These are phyloP conservation scores for Eucidaris tribuloides DNA, from an alignment of 35 echinoderm and acorn worm species.

Conservation along the genomic window DNA sequence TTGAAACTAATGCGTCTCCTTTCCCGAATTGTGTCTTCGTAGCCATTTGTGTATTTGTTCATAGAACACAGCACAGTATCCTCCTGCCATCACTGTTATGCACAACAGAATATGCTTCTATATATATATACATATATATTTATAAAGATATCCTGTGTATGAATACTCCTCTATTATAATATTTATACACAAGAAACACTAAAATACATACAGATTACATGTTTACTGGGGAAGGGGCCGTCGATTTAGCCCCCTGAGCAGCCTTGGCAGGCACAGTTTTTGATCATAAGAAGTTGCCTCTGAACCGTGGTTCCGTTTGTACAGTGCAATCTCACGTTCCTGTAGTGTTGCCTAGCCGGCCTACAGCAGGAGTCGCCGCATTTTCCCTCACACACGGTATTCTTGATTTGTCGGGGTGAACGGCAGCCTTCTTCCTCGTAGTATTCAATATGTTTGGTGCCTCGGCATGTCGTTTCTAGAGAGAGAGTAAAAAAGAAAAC, in stretches of 20 bases:
- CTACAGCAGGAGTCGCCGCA: conserved; percentile 76
- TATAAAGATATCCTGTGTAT: too few species aligned
- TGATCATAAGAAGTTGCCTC: conserved; percentile 39
- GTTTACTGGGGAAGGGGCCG: too few species aligned
- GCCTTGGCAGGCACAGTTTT: conserved; percentile 72
- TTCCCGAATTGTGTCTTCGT: too few species aligned
- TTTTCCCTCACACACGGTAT: conserved; percentile 51
- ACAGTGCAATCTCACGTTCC: conserved; percentile 65
- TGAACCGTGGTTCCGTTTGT: conserved; percentile 36
- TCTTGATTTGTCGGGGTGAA: conserved; percentile 41
- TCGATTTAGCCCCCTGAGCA: conserved; percentile 17
- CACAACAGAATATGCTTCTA: too few species aligned
- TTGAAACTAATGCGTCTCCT: too few species aligned
- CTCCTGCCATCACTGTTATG: too few species aligned
- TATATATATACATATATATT: too few species aligned
- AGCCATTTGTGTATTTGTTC: too few species aligned
- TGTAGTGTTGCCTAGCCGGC: conserved; percentile 47
- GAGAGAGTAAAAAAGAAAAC: background rate
- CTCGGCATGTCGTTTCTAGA: conserved; percentile 78
- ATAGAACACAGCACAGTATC: too few species aligned
- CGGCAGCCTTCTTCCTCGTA: conserved; percentile 57
- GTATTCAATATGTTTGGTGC: background rate
- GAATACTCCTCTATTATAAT: too few species aligned
- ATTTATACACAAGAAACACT: too few species aligned
- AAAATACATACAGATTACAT: too few species aligned